phyloP scores from a whole-genome alignment of 2,113 vertebrate genomes.

The Notarius lentiginosus region DNA sequence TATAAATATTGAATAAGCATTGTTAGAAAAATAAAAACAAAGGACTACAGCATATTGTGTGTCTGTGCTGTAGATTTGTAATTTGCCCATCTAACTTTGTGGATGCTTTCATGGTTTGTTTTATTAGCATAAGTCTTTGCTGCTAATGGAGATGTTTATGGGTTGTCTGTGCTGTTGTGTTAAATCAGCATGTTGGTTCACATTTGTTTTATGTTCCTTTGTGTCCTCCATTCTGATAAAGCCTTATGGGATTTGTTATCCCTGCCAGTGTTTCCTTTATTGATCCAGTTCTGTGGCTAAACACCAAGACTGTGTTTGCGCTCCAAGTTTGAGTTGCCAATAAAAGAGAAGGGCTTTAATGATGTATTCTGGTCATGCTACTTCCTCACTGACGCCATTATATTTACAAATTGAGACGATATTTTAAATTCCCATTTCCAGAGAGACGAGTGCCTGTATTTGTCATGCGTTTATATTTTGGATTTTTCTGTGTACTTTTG shows the following conservation, averaged over 20 bases:
- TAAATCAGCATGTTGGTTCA: not conserved
- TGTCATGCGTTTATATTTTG: not conserved
- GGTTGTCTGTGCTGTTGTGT: not conserved
- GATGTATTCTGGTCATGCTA: not conserved
- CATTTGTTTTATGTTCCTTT: not conserved
- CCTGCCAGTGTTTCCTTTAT: not conserved
- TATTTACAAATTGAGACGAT: not conserved
- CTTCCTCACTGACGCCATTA: too few species aligned
- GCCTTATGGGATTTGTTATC: not conserved
- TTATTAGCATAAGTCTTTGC: not conserved
- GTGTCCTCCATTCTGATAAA: not conserved
- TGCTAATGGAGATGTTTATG: not conserved
- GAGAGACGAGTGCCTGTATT: not conserved
- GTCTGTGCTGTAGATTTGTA: not conserved
- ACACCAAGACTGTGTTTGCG: conserved; percentile 8
- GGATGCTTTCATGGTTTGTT: not conserved
- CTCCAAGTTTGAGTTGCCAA: not conserved
- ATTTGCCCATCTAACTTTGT: not conserved
- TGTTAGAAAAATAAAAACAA: not conserved
- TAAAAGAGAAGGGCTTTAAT: not conserved
- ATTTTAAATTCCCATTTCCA: not conserved
- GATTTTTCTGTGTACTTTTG: not conserved
- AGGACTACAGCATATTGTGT: not conserved
- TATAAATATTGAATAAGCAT: not conserved
- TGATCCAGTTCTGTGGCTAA: not conserved